Percentiles rank a stretch among this genome's conserved stretches.
These are phyloP conservation scores for Phaetusa simplex DNA, from an alignment of 2,113 vertebrate species.

Conservation along the genomic window DNA sequence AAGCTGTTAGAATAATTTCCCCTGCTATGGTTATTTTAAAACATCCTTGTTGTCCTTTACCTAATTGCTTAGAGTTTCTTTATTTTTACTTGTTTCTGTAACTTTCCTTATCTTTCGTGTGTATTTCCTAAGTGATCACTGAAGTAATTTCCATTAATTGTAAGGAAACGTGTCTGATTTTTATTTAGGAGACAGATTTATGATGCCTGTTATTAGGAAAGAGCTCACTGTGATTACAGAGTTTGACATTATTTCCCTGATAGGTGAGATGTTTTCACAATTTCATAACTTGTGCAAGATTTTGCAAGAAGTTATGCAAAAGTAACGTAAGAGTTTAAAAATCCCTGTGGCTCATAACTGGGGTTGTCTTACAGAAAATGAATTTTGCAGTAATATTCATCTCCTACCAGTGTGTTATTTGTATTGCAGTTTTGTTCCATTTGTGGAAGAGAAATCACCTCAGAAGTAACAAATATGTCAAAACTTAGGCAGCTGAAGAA, in stretches of 20 bases:
- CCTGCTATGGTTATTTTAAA: background rate
- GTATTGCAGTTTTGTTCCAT: background rate
- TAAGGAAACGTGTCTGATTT: background rate
- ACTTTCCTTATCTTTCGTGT: background rate
- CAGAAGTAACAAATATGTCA: background rate
- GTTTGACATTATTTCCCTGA: background rate
- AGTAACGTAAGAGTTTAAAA: background rate
- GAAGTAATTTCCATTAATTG: fast-evolving
- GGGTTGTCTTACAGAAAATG: background rate
- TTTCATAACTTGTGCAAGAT: background rate
- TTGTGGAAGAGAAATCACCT: background rate
- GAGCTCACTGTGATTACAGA: background rate
- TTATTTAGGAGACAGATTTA: background rate
- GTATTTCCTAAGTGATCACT: background rate
- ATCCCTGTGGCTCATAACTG: background rate
- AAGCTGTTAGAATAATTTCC: background rate
- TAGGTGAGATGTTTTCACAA: background rate
- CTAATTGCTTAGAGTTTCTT: background rate
- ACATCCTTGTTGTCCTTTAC: background rate
- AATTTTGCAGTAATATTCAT: background rate
- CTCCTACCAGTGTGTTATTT: background rate
- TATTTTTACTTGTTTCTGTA: background rate
- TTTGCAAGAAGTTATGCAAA: background rate
- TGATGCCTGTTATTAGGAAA: background rate
- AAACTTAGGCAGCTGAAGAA: background rate